These are phyloP conservation scores for Beaufortia kweichowensis DNA, from an alignment of 2,113 vertebrate species.

Conservation along the genomic window DNA sequence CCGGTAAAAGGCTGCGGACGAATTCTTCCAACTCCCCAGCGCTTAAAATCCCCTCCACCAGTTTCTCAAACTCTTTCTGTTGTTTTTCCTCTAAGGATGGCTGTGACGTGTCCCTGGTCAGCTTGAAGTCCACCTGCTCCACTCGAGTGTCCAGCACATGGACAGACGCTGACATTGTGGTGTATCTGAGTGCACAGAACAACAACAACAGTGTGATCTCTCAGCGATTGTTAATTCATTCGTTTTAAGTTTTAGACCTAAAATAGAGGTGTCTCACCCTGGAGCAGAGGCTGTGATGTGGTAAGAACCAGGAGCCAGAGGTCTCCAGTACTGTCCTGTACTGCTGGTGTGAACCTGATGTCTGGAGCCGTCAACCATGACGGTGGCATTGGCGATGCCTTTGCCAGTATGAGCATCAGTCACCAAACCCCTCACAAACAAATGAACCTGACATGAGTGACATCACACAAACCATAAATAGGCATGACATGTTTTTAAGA, in stretches of 20 bases:
- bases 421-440: slow-evolving; percentile 83
- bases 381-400: slow-evolving; percentile 88
- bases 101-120: slow-evolving; percentile 69
- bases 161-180: neutral
- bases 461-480: neutral
- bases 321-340: slow-evolving; percentile 94
- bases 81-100: slow-evolving; percentile 61
- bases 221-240: too few species aligned
- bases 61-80: slow-evolving; percentile 80
- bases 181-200: slow-evolving; percentile 11
- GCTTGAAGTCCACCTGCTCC: slow-evolving; percentile 85
- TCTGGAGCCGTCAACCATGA: slow-evolving; percentile 81
- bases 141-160: slow-evolving; percentile 53
- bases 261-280: slow-evolving; percentile 84
- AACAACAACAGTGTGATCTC: neutral
- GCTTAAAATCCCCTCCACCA: slow-evolving; percentile 87
- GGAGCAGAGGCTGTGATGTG: slow-evolving; percentile 83
- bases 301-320: slow-evolving; percentile 85
- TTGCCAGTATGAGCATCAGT: slow-evolving; percentile 80
- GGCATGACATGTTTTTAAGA: too few species aligned
- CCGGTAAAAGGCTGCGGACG: slow-evolving; percentile 71
- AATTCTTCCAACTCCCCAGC: slow-evolving; percentile 82
- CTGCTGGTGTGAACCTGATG: slow-evolving; percentile 83
- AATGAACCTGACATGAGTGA: slow-evolving; percentile 40
- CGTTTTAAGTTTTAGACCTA: too few species aligned